phyloP scores from a whole-genome alignment of 2,797 vertebrate species.

The Lacerta agilis region DNA sequence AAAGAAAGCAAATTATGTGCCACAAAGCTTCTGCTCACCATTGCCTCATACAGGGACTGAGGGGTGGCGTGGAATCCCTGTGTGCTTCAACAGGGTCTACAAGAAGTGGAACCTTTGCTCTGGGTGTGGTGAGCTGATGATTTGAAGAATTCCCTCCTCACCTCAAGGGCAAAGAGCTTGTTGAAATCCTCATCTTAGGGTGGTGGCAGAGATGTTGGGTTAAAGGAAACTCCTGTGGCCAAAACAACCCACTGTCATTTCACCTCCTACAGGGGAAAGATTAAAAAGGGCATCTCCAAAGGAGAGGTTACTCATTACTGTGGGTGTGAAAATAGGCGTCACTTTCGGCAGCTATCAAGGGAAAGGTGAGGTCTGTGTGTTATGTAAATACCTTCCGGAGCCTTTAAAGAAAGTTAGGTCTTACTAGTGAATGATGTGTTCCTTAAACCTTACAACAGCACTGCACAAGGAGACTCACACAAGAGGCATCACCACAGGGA shows the following conservation, averaged over 20 bases:
- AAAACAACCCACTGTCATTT: constrained; percentile 53
- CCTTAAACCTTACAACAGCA: constrained; percentile 41
- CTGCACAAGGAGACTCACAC: neutral
- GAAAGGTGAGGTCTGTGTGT: neutral
- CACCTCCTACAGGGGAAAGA: constrained; percentile 38
- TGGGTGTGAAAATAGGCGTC: constrained; percentile 56
- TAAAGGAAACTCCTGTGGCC: constrained; percentile 49
- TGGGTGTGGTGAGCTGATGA: constrained; percentile 54
- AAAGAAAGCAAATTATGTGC: neutral
- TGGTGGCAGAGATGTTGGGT: constrained; percentile 50
- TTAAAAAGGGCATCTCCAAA: constrained; percentile 54
- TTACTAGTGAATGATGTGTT: constrained; percentile 50
- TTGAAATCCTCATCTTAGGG: constrained; percentile 55
- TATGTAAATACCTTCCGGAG: constrained; percentile 30
- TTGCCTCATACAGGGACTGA: neutral
- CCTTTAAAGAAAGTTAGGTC: constrained; percentile 61
- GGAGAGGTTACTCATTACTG: constrained; percentile 29
- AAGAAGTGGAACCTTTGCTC: constrained; percentile 40
- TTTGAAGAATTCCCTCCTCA: constrained; percentile 52
- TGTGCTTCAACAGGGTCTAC: constrained; percentile 46
- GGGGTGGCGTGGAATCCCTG: neutral
- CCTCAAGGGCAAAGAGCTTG: constrained; percentile 55
- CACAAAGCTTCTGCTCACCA: neutral
- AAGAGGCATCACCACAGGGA: neutral
- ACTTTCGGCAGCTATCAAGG: constrained; percentile 52